These are phyloP conservation scores for Anser brachyrhynchus DNA, from an alignment of 2,113 vertebrate genomes.

Conservation along the genomic window DNA sequence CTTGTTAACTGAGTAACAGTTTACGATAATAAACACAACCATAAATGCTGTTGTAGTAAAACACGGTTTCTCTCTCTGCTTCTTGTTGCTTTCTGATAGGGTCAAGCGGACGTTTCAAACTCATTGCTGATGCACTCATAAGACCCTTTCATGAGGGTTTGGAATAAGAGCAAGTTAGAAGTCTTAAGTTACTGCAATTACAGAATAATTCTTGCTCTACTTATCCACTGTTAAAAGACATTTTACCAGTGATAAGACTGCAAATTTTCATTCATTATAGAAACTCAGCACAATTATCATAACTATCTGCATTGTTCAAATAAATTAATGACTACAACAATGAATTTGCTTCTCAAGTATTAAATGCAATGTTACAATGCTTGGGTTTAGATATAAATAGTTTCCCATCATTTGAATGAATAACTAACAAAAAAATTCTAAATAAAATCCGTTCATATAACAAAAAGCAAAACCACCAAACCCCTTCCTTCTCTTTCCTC, in stretches of 20 bases:
- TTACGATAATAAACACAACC: not conserved
- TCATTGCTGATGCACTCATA: not conserved
- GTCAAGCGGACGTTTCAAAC: not conserved
- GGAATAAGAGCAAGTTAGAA: not conserved
- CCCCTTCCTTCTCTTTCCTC: not conserved
- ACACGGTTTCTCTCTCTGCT: not conserved
- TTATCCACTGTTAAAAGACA: not conserved
- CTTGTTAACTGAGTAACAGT: not conserved
- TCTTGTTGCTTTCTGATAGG: not conserved
- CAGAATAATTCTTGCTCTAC: not conserved
- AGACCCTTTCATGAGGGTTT: not conserved
- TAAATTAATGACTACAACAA: not conserved
- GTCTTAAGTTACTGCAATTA: not conserved
- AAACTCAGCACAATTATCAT: not conserved
- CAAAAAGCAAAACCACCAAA: not conserved
- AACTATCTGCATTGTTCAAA: not conserved
- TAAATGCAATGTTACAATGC: not conserved
- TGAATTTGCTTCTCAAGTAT: not conserved
- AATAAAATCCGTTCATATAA: not conserved
- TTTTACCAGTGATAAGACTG: not conserved
- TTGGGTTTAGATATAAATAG: not conserved
- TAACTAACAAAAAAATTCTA: not conserved
- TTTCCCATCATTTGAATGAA: not conserved
- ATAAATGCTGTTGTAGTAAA: not conserved
- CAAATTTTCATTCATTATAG: not conserved